These are phyloP conservation scores for Nebria ingens DNA, from an alignment of 1,140 invertebrate species.

Conservation along the genomic window DNA sequence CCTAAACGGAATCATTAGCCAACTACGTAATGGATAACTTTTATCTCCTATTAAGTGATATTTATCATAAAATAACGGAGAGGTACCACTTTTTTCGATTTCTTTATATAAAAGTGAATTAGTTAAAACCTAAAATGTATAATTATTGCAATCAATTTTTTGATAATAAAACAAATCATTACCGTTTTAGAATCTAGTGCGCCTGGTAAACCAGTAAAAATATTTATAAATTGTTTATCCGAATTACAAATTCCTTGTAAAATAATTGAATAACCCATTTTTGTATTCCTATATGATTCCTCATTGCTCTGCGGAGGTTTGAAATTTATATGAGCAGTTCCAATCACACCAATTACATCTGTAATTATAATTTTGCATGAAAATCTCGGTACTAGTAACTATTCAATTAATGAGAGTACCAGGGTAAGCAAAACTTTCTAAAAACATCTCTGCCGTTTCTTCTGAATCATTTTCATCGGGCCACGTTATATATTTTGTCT, in stretches of 20 bases:
- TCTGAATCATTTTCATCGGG: not conserved
- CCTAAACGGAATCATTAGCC: not conserved
- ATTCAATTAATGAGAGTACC: not conserved
- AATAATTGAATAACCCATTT: not conserved
- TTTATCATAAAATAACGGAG: not conserved
- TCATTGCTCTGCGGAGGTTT: not conserved
- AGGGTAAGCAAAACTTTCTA: not conserved
- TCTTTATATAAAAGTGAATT: not conserved
- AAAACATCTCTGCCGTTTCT: not conserved
- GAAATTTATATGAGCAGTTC: not conserved
- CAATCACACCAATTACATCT: not conserved
- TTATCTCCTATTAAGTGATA: not conserved
- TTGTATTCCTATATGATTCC: not conserved
- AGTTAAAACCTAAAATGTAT: not conserved
- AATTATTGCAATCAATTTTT: not conserved
- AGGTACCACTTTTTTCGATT: not conserved
- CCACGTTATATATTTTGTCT: not conserved
- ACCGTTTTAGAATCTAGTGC: not conserved
- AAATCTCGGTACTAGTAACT: not conserved
- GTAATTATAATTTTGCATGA: not conserved
- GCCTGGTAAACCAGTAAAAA: not conserved
- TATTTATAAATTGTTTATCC: not conserved
- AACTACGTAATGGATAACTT: not conserved
- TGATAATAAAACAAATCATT: not conserved
- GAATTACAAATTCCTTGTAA: slow-evolving; percentile 1